Evolutionary conservation across 2,113 vertebrate species (phyloP), one percentile per base, ranked within the genome.

Genomic region (Nannobrachium achirus): DNA sequence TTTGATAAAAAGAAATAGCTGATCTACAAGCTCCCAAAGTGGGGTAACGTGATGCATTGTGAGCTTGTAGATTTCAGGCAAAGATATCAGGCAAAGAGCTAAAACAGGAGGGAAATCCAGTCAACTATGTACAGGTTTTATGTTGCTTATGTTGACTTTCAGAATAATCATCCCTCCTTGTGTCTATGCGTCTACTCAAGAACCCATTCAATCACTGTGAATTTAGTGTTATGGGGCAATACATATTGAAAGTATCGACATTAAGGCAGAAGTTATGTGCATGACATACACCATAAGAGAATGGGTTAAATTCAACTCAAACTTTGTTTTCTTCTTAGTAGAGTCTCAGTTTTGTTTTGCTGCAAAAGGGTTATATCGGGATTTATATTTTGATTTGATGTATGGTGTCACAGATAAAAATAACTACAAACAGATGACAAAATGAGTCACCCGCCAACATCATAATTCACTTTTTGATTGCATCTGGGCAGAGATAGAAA

Each of bases 221-320:
- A 62, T 75, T 40, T 61, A 69, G 19, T 66, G 14, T 63, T 63
- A 65, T 74, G 69, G 80, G 68, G 71, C 73, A 56, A 72, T 79
- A 75, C 66, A 74, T 75, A 68, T 76, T 60, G 51, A 61, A 25
- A 25, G 72, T 58, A 15, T 68, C 9, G n/a, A 88, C 78, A 82
- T 76, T 90, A 91, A 91, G 90, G 90, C 91, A 90, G 86, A 86
- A 84, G 82, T 78, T 73, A 48, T 74, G 83, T 84, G 72, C 73
- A 15, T 75, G 76, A 87, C 44, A 40, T 16, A 58, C 13, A 1
- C 33, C 40, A 49, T 41, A 46, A 63, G 41, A 44, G 68, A 79
- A 68, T 64, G 50, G 45, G 65, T 81, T 51, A 6, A 61, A 61
- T 46, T 46, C 42, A 61, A 46, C 59, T 20, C n/a, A n/a, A n/a